Evolutionary conservation across 1,140 invertebrate genomes (phyloP).

Genomic region (Micrasema minimum): DNA sequence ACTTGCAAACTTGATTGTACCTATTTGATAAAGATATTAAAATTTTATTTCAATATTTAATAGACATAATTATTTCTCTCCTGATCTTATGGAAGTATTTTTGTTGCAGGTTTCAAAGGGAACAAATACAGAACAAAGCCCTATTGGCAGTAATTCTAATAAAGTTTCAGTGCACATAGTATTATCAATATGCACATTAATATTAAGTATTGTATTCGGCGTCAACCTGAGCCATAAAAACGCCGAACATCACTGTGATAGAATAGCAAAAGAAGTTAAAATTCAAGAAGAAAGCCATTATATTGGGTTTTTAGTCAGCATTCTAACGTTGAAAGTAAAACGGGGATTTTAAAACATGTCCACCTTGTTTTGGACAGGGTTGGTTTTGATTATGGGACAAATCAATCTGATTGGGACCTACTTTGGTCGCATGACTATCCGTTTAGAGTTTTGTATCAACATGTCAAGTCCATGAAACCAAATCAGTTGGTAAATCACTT

Average conservation of each 20-base stretch:
- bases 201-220: constrained; percentile 38
- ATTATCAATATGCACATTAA: constrained; percentile 35
- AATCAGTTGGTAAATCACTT: constrained; percentile 94
- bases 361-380: constrained; percentile 77
- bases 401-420: constrained; percentile 81
- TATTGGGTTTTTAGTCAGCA: constrained; percentile 68
- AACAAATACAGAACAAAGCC: constrained; percentile 8
- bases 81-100: not conserved
- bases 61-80: not conserved
- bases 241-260: constrained; percentile 14
- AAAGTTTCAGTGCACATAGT: constrained; percentile 25
- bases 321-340: constrained; percentile 64
- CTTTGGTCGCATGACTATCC: constrained; percentile 96
- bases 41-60: not conserved
- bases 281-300: constrained; percentile 54
- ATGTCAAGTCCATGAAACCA: constrained; percentile 70
- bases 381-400: constrained; percentile 74
- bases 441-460: constrained; percentile 73
- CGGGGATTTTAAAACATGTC: constrained; percentile 82
- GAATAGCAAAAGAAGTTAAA: constrained; percentile 17
- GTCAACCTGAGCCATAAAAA: constrained; percentile 27
- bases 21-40: not conserved
- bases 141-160: not conserved
- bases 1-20: not conserved
- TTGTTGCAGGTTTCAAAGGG: constrained; percentile 22